Evolutionary conservation across 2,113 vertebrate species (phyloP).

Genomic region (Microtus oregoni): DNA sequence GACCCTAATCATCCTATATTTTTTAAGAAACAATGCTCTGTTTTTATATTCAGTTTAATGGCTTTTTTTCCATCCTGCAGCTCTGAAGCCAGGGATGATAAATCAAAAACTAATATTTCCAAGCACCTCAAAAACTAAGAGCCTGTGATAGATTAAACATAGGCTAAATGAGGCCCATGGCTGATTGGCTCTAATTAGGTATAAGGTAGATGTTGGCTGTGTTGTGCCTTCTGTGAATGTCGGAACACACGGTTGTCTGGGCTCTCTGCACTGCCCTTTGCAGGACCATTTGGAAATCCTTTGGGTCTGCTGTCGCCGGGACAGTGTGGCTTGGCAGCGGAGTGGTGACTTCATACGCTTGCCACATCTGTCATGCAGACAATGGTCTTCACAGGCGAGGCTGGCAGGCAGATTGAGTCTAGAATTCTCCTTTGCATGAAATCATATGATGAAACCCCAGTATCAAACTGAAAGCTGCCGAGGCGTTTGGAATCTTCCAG

Average conservation of each 20-base stretch:
- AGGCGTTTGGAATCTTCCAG: conserved; percentile 84
- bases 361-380: conserved; percentile 83
- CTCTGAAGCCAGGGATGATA: conserved; percentile 68
- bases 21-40: conserved; percentile 59
- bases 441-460: conserved; percentile 83
- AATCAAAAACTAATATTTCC: conserved; percentile 83
- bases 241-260: conserved; percentile 74
- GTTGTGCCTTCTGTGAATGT: conserved; percentile 84
- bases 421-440: conserved; percentile 86
- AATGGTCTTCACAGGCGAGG: conserved; percentile 83
- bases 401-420: conserved; percentile 83
- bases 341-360: conserved; percentile 85
- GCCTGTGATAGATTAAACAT: conserved; percentile 77
- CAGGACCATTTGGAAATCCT: conserved; percentile 83
- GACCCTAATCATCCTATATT: neutral
- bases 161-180: conserved; percentile 79
- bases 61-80: neutral
- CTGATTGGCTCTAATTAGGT: conserved; percentile 86
- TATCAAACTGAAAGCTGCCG: conserved; percentile 85
- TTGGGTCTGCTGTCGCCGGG: conserved; percentile 73
- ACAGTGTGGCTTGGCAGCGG: conserved; percentile 79
- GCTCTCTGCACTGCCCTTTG: conserved; percentile 79
- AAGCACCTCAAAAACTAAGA: conserved; percentile 77
- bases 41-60: conserved; percentile 58
- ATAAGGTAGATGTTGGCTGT: conserved; percentile 77